Base-by-base conservation (phyloP, 2,888 invertebrate species). In the Hesperia comma region DNA sequence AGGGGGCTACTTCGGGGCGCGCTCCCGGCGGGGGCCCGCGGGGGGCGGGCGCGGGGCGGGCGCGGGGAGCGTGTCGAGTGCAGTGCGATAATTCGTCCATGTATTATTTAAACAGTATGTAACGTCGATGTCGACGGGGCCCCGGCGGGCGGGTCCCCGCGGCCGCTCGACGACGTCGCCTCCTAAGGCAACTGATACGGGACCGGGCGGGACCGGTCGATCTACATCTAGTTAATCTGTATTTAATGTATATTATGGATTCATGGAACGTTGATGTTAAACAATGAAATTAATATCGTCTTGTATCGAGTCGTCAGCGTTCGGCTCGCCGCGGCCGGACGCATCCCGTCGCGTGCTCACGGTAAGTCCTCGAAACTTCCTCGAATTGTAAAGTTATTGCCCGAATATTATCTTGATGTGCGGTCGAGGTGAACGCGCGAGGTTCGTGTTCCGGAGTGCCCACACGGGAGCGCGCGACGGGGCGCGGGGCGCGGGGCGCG, bases 61-160 rank as follows among this genome's bases (percentile, higher is more conserved):
- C 37, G 3, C 37, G 10, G 14, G 12, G 5, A 10, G 21, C 51
- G 12, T 21, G 1, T 21, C 12, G 17, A 15, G 43, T 46, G 7
- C 43, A 46, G 43, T 46, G 43, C 43, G 43, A 15, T 46, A 46
- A 46, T 46, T 46, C 43, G 43, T 46, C 43, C 43, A 46, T 46
- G 43, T 46, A 46, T 46, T 46, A 46, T 46, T 17, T 46, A 46
- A 46, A 15, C 43, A 17, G 43, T 46, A 15, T 17, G 43, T 46
- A 17, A 15, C 43, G 15, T 46, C 8, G 43, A 46, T n/a, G 17
- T 17, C 43, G 15, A 7, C 56, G 14, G n/a, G n/a, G n/a, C n/a
- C n/a, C n/a, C n/a, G n/a, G n/a, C n/a, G n/a, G n/a, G n/a, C n/a
- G n/a, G n/a, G n/a, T n/a, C n/a, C n/a, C n/a, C n/a, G n/a, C 26